A percentile compares a stretch with the other conserved stretches of the same genome.
These are phyloP conservation scores for Ascidia mentula DNA, from an alignment of 23 tunicate species.

Conservation along the genomic window DNA sequence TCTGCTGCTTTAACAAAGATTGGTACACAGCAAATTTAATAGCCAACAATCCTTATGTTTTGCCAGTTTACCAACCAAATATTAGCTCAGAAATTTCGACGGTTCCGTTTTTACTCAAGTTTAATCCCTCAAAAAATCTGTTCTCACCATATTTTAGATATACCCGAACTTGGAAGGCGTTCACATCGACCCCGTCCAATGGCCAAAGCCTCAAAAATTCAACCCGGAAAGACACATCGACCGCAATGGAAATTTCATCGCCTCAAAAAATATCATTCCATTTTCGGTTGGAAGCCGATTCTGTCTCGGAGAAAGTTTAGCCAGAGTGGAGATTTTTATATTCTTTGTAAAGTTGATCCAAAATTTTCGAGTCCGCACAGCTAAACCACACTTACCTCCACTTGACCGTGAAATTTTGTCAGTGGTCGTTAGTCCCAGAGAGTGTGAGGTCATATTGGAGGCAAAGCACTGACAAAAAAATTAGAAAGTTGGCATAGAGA, in stretches of 20 bases:
- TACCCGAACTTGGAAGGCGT: neutral
- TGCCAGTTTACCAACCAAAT: too few relatives aligned
- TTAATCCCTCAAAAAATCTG: too few relatives aligned
- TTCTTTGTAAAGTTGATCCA: slow-evolving; percentile 27
- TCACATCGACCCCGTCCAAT: slow-evolving; percentile 3
- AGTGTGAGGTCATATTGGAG: neutral
- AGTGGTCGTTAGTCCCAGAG: neutral
- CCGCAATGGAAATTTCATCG: slow-evolving; percentile 35
- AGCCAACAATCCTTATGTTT: too few relatives aligned
- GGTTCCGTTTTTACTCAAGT: too few relatives aligned
- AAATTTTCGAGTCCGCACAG: slow-evolving; percentile 12
- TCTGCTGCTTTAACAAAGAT: too few relatives aligned
- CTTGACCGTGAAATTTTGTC: neutral
- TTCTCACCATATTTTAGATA: neutral
- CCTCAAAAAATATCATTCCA: slow-evolving; percentile 33
- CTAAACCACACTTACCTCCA: neutral
- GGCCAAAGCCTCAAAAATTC: slow-evolving; percentile 19
- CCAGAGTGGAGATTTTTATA: slow-evolving; percentile 33
- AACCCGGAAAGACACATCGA: slow-evolving; percentile 41
- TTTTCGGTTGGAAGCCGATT: slow-evolving; percentile 35
- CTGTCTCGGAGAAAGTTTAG: slow-evolving; percentile 42
- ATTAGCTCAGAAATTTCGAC: too few relatives aligned
- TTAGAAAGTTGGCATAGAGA: too few relatives aligned
- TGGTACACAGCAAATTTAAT: too few relatives aligned
- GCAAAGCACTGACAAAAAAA: neutral